Base-by-base conservation (phyloP, 2,888 invertebrate genomes). In the Eucriotettix oculatus region DNA sequence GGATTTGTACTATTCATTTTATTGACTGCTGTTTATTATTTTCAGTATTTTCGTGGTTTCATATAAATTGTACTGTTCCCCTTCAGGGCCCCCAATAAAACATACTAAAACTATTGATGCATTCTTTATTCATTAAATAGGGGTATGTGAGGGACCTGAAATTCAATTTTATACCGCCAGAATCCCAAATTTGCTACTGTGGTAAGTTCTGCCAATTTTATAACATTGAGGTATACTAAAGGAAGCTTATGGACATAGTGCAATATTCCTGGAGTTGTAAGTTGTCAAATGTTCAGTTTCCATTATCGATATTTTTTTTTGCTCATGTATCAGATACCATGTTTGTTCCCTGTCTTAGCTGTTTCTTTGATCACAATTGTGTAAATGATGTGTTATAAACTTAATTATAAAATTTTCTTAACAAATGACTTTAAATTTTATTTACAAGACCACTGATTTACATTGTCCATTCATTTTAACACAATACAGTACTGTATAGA, bases 1-100 rank as follows among this genome's bases (percentile, higher is more conserved):
- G 65, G 63, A 61, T 64, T 65, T 64, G 62, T 63, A 64, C 62
- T 58, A 62, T 64, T 65, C 64, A 56, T 62, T 65, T 64, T 63
- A 62, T 62, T 63, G 62, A 64, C 61, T 66, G 64, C 64, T 65
- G 66, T 65, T 64, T 29, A 29, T 29, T 29, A 29, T 63, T 63
- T 55, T 63, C 58, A 61, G 56, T 62, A 58, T 62, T 64, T 65
- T 65, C 62, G 62, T 62, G 61, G 59, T 60, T 64, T 60, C 60
- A 61, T 43, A 57, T 60, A 61, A 61, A 61, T 58, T 66, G 66
- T 65, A 66, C 61, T 65, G 63, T 63, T 64, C 61, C 60, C 63
- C 58, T 64, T 62, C 62, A 64, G 64, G 65, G 61, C 65, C 64
- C 64, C 64, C 62, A 65, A 62, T 62, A 65, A 66, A 63, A 63